Evolutionary conservation across 2,888 invertebrate genomes (phyloP), one percentile per base, ranked within the genome.

Genomic region (Cerastis rubricosa): DNA sequence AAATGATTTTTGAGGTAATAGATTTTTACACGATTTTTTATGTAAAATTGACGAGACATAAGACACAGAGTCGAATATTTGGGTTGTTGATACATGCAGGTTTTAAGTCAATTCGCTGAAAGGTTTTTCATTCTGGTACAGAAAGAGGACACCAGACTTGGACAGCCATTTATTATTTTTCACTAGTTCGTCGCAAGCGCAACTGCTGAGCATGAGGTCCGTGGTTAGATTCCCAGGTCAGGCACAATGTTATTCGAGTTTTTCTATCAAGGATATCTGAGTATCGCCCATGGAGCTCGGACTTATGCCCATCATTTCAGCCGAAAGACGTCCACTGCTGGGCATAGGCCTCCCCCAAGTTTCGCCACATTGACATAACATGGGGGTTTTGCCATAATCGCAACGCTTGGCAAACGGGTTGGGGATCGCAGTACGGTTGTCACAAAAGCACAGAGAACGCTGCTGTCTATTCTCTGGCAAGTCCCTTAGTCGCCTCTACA

Each of bases 11-110:
- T 61, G 35, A 45, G 2, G 6, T 43, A 65, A 43, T 74, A 79
- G 11, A 43, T 57, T 78, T 78, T 64, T 74, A 79, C 74, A 79
- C 51, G 5, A n/a, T 63, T 79, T 71, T 65, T 61, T 73, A 67
- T 43, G 80, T 67, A 61, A 72, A 72, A n/a, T 66, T 47, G 35
- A 57, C 22, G 71, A 49, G 47, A 29, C 29, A 47, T 61, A 40
- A 8, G n/a, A n/a, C n/a, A n/a, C n/a, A 22, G 19, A 25, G 29
- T 74, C 19, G 14, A 63, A 45, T 75, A 61, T 40, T 61, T 17
- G 6, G 11, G 17, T 17, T 59, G 35, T 47, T 17, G 35, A n/a
- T 19, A 71, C 51, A 57, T 19, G 9, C 35, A 74, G 73, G 73
- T 22, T 40, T 68, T 40, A 2, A 25, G 25, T 40, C 19, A 57